These are phyloP conservation scores for Antedon bifida DNA, from an alignment of 35 echinoderm and acorn worm genomes.

Conservation along the genomic window DNA sequence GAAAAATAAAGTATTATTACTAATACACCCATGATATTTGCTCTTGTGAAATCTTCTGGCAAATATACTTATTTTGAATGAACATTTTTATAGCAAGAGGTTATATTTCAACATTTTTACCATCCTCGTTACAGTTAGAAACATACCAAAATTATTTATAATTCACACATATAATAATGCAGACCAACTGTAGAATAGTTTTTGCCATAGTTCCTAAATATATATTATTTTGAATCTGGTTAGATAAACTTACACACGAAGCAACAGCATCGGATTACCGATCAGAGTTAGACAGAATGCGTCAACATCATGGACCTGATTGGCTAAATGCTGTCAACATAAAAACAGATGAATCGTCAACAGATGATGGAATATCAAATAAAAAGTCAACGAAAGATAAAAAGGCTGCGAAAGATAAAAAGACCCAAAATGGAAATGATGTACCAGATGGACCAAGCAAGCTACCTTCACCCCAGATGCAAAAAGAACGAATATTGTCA, in stretches of 20 bases:
- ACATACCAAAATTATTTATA: too few species aligned
- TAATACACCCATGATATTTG: too few species aligned
- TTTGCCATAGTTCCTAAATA: too few species aligned
- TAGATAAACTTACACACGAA: background rate
- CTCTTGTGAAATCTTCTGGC: too few species aligned
- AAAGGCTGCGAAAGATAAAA: background rate
- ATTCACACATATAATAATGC: too few species aligned
- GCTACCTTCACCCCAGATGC: background rate
- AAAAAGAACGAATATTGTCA: background rate
- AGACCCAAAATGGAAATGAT: background rate
- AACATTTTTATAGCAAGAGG: too few species aligned
- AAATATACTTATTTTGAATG: too few species aligned
- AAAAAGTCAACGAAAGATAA: background rate
- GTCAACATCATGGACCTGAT: constrained; percentile 54
- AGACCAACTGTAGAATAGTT: too few species aligned
- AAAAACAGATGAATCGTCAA: constrained; percentile 19
- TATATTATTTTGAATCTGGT: too few species aligned
- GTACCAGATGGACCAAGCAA: background rate
- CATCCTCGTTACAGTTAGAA: too few species aligned
- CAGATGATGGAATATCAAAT: background rate
- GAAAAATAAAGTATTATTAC: too few species aligned
- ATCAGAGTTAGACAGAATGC: constrained; percentile 51
- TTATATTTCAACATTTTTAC: too few species aligned
- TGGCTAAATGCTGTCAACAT: constrained; percentile 66
- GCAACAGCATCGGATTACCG: background rate